Evolutionary conservation across 2,888 invertebrate genomes (phyloP), one percentile per base, ranked within the genome.

Genomic region (Lapara coniferarum): DNA sequence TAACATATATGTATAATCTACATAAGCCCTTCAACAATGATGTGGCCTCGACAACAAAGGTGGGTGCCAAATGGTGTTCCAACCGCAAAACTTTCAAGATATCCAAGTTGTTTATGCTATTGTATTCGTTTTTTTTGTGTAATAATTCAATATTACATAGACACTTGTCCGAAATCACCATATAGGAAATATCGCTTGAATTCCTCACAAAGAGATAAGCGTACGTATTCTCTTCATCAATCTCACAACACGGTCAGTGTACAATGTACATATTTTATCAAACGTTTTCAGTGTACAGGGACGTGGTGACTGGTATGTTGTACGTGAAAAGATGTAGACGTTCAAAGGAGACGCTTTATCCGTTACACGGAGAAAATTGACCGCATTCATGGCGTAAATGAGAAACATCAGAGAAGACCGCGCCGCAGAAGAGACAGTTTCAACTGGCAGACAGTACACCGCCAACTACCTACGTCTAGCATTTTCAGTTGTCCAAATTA

Each of bases 361-460:
- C 83, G 84, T 88, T 87, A 84, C 83, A 85, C 82, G 78, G 77
- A 83, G 83, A 88, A 90, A 91, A 89, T 85, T 81, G 82, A 79
- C 84, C 82, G 85, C 82, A 89, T 93, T 92, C 91, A 92, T 73
- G 81, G 78, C 83, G 82, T 80, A 90, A 89, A 92, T 91, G 92
- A 90, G 88, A 85, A 85, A 77, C 84, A 70, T 55, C 67, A 49
- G 19, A 53, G 37, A 69, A 66, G 53, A 66, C 70, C 10, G 69
- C 25, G 25, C 53, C 57, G 30, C 7, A 68, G 52, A 68, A 49
- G 51, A 67, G 67, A 63, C 53, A 44, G n/a, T 53, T 52, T 66
- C 51, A 46, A 30, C 51, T 66, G 46, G 19, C 49, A 49, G 19
- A 63, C 63, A 63, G 49, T 63, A 49, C 49, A 13, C 63, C 44